Conservation (phyloP, 2,888 invertebrate species). For the Ennomos quercinarius region DNA sequence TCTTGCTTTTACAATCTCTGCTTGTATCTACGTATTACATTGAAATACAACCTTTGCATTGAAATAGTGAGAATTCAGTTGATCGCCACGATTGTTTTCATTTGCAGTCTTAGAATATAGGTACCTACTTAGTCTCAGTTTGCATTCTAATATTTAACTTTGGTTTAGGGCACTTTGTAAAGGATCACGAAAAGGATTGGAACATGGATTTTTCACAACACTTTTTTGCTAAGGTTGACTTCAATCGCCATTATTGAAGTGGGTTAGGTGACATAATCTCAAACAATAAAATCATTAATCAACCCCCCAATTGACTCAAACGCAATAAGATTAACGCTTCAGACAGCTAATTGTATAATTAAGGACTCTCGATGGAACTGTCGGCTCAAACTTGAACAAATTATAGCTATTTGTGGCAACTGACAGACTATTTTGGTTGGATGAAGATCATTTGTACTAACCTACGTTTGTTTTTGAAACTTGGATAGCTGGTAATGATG, state of each 20-base stretch:
- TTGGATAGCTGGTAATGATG: constrained; percentile 8
- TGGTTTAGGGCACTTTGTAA: neutral
- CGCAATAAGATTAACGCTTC: constrained; percentile 47
- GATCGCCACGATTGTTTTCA: too few relatives aligned
- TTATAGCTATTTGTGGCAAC: constrained; percentile 42
- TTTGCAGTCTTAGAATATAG: too few relatives aligned
- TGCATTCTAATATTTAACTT: neutral
- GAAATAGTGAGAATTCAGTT: too few relatives aligned
- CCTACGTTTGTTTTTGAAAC: constrained; percentile 23
- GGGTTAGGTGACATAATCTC: constrained; percentile 1
- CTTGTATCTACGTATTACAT: neutral
- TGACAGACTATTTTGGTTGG: constrained; percentile 21
- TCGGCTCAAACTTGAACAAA: constrained; percentile 35
- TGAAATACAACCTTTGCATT: too few relatives aligned
- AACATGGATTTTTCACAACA: neutral
- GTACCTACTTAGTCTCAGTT: neutral
- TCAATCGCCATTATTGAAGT: neutral
- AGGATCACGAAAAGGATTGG: too few relatives aligned
- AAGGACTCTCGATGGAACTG: constrained; percentile 32
- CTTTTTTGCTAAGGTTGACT: neutral
- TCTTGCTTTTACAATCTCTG: constrained; percentile 14
- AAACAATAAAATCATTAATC: constrained; percentile 13
- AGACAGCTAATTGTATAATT: constrained; percentile 47
- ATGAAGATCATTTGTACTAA: constrained; percentile 1
- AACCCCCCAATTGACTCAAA: constrained; percentile 33